Conservation (phyloP, 2,888 invertebrate genomes). For the Leuctra nigra region DNA sequence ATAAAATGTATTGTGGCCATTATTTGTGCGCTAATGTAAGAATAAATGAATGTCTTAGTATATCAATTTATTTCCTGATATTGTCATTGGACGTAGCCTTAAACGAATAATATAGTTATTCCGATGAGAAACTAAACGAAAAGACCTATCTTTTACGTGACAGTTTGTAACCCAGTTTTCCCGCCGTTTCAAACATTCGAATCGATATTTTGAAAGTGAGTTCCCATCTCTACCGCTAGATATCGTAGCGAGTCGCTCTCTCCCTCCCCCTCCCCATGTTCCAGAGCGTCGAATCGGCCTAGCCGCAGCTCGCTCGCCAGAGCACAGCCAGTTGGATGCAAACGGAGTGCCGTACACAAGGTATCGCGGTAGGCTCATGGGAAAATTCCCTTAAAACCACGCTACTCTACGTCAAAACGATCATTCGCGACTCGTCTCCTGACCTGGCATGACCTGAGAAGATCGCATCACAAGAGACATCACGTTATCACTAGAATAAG, state of each 20-base stretch:
- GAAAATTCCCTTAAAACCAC: constrained; percentile 17
- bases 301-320: constrained; percentile 9
- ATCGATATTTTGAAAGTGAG: not conserved
- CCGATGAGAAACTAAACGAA: no score
- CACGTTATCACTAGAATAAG: not conserved
- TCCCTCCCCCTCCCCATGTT: not conserved
- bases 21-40: no score
- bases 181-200: not conserved
- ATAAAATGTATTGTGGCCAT: no score
- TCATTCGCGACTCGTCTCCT: constrained; percentile 11
- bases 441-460: constrained; percentile 16
- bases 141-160: no score
- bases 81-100: no score
- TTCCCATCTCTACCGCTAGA: not conserved
- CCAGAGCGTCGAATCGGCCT: not conserved
- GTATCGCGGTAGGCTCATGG: constrained; percentile 12
- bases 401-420: constrained; percentile 1
- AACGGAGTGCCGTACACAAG: constrained; percentile 16
- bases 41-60: no score
- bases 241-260: not conserved
- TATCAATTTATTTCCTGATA: no score
- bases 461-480: not conserved
- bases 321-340: constrained; percentile 23
- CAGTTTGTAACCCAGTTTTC: not conserved
- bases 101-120: no score